Evolutionary conservation across 2,797 vertebrate species (phyloP).

Genomic region (Oreortyx pictus): DNA sequence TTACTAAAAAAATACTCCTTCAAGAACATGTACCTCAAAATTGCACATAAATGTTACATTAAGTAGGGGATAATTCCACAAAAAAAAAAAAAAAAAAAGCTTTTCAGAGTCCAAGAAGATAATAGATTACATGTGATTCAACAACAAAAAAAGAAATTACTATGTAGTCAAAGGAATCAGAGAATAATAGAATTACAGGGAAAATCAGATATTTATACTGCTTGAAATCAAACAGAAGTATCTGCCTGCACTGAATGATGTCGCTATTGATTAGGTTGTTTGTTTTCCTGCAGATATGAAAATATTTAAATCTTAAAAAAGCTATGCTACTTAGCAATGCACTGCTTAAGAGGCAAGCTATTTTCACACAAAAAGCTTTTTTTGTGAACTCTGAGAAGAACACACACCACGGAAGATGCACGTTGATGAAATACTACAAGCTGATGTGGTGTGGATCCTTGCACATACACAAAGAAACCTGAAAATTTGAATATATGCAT

Average conservation of each 20-base stretch:
- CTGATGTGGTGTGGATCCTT: neutral
- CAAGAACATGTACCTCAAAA: neutral
- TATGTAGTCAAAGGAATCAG: neutral
- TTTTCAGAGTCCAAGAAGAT: neutral
- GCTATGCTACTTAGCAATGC: neutral
- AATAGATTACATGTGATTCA: neutral
- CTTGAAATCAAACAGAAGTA: neutral
- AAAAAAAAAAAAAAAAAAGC: neutral
- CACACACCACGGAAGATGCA: neutral
- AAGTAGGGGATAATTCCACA: neutral
- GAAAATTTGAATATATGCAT: neutral
- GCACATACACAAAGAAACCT: neutral
- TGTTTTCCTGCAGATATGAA: neutral
- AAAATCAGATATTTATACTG: neutral
- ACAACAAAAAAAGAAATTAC: neutral
- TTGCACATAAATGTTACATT: fast-evolving
- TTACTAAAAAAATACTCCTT: neutral
- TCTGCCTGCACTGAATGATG: neutral
- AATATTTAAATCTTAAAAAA: neutral
- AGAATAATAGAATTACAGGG: neutral
- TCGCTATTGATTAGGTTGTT: neutral
- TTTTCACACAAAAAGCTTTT: neutral
- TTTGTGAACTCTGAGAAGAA: neutral
- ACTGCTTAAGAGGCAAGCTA: neutral
- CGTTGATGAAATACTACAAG: fast-evolving